phyloP scores from a whole-genome alignment of 2,888 invertebrate species.

The Calameuta filiformis region DNA sequence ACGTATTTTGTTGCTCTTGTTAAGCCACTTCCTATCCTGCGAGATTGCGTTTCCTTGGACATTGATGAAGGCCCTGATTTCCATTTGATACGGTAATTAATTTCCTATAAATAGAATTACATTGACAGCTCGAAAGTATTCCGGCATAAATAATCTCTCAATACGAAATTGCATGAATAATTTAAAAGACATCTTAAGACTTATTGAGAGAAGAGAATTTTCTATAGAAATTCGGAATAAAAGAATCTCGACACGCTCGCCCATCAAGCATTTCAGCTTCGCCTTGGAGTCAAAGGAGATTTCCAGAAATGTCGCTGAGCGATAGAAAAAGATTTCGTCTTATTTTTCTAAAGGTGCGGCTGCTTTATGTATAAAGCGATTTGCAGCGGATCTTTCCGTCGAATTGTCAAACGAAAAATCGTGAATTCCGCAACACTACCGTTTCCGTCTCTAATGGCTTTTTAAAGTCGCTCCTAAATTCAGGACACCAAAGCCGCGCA shows the following conservation, averaged over 20 bases:
- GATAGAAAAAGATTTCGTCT: background rate
- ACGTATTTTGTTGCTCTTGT: conserved; percentile 13
- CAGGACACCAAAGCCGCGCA: conserved; percentile 3
- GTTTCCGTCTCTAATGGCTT: conserved; percentile 35
- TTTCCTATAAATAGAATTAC: background rate
- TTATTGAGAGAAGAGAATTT: background rate
- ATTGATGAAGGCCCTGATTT: background rate
- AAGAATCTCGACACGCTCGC: background rate
- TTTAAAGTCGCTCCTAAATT: conserved; percentile 42
- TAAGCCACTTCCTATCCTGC: background rate
- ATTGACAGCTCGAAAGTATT: background rate
- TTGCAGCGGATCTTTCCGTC: background rate
- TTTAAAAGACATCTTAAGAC: background rate
- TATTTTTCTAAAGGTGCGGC: background rate
- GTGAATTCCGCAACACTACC: conserved; percentile 21
- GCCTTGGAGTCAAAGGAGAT: background rate
- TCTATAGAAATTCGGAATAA: background rate
- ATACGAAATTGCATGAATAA: background rate
- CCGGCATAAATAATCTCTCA: background rate
- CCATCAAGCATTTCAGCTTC: background rate
- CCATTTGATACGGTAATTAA: background rate
- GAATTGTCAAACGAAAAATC: conserved; percentile 17
- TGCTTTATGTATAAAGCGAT: background rate
- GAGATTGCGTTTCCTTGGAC: background rate
- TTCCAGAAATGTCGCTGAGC: background rate